These are phyloP conservation scores for Camponotus floridanus DNA, from an alignment of 1,140 invertebrate species.

Conservation along the genomic window DNA sequence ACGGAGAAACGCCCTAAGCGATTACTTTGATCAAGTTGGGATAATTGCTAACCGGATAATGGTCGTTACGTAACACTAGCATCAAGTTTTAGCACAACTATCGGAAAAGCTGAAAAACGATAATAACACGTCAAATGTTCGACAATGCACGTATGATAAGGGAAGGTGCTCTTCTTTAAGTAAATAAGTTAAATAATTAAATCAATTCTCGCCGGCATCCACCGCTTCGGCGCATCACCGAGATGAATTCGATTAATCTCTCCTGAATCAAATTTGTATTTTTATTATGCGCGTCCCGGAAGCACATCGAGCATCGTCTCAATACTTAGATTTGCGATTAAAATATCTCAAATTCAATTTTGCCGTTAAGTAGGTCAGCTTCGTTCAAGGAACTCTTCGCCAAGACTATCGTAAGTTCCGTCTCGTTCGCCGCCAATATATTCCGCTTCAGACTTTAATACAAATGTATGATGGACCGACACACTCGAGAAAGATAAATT, in stretches of 20 bases:
- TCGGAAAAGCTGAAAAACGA: conserved; percentile 1
- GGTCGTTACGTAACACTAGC: conserved; percentile 37
- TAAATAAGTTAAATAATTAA: conserved; percentile 34
- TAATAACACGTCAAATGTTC: not conserved
- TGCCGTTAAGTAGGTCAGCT: conserved; percentile 41
- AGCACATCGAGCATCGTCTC: conserved; percentile 3
- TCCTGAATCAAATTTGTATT: not conserved
- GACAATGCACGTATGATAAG: not conserved
- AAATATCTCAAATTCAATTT: conserved; percentile 51
- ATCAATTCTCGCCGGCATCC: not conserved
- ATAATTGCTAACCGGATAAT: conserved; percentile 45
- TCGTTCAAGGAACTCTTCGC: conserved; percentile 25
- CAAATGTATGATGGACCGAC: conserved; percentile 14
- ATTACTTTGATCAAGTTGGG: conserved; percentile 40
- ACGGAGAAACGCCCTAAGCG: conserved; percentile 45
- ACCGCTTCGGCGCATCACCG: not conserved
- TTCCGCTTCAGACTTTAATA: not conserved
- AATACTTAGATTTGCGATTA: conserved; percentile 47
- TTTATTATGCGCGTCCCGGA: not conserved
- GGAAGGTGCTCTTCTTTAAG: not conserved
- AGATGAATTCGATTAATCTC: conserved; percentile 15
- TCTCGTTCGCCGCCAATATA: conserved; percentile 14
- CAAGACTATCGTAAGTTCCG: conserved; percentile 12
- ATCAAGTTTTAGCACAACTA: conserved; percentile 34
- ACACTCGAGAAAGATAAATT: conserved; percentile 6